These are phyloP conservation scores for Drepana falcataria DNA, from an alignment of 2,888 invertebrate species.

Conservation along the genomic window DNA sequence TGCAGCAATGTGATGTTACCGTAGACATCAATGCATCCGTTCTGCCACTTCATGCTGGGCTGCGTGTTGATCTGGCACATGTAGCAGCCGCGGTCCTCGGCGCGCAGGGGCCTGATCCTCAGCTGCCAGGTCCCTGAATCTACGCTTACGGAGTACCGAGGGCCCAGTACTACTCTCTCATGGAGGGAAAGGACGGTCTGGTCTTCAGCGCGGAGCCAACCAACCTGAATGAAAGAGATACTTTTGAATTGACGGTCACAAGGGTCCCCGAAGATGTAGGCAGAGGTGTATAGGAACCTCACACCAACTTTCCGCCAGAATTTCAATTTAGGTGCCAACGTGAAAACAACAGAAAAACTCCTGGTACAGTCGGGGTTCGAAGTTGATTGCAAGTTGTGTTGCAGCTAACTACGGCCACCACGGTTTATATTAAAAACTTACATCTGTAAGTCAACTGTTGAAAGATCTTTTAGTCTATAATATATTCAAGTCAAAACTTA, in stretches of 20 bases:
- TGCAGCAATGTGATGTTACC: conserved; percentile 74
- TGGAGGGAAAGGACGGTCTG: conserved; percentile 89
- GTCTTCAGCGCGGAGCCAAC: conserved; percentile 90
- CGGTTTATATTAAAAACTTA: too few species aligned
- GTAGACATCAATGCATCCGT: conserved; percentile 92
- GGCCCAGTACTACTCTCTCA: conserved; percentile 88
- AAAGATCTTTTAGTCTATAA: too few species aligned
- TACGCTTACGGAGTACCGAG: conserved; percentile 85
- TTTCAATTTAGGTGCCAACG: too few species aligned
- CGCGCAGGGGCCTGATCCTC: conserved; percentile 88
- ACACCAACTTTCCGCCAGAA: too few species aligned
- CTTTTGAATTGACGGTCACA: not conserved
- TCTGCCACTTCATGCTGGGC: conserved; percentile 90
- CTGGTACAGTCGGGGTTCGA: too few species aligned
- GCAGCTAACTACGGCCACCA: too few species aligned
- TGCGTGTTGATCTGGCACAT: conserved; percentile 95
- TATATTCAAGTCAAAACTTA: too few species aligned
- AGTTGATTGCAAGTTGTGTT: too few species aligned
- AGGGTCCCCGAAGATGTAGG: too few species aligned
- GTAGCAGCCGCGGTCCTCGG: conserved; percentile 91
- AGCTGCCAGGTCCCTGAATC: conserved; percentile 91
- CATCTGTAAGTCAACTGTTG: too few species aligned
- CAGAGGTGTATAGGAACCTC: too few species aligned
- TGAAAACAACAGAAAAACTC: too few species aligned
- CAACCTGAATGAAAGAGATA: conserved; percentile 80